Evolutionary conservation across 2,888 invertebrate genomes (phyloP), one percentile per base, ranked within the genome.

Genomic region (Hesperia comma): DNA sequence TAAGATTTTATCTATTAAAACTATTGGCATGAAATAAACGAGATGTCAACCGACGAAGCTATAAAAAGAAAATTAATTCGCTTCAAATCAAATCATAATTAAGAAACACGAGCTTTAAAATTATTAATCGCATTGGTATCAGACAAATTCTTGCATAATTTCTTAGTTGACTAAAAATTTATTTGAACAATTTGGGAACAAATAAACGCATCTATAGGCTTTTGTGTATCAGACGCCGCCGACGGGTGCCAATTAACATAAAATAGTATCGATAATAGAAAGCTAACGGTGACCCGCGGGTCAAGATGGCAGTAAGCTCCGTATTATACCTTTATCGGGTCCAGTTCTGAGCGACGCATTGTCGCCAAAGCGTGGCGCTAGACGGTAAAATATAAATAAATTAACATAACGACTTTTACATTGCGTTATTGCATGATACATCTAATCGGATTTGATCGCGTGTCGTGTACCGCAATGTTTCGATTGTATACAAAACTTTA

Each of bases 381-480:
- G 49, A 57, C 61, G 71, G 73, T 80, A 83, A 83, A 84, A 80
- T 74, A 78, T 75, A 79, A 74, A 83, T 84, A 82, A 80, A 86
- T 87, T 85, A 79, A 70, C 81, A 81, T 84, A 85, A 85, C 80
- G 71, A 75, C 79, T 78, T 82, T 79, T 76, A 82, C 80, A 82
- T 81, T 78, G 77, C 77, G 69, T 79, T 79, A 79, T 78, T 79
- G 75, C 79, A 76, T 75, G 77, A 79, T 79, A 78, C 76, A 76
- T 74, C 79, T 74, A 75, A 72, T 69, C 77, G 78, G 77, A 79
- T 63, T 69, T 54, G 61, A 60, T 69, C 67, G 67, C 70, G 63
- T 67, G 69, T 61, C 68, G 53, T 64, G 61, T 72, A 63, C 41
- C 57, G 53, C 40, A 54, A 62, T 49, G 55, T 63, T 63, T 17